A percentile compares a stretch with the other conserved stretches of the same genome.
These are phyloP conservation scores for Cygnus olor DNA, from an alignment of 2,797 vertebrate species.

Conservation along the genomic window DNA sequence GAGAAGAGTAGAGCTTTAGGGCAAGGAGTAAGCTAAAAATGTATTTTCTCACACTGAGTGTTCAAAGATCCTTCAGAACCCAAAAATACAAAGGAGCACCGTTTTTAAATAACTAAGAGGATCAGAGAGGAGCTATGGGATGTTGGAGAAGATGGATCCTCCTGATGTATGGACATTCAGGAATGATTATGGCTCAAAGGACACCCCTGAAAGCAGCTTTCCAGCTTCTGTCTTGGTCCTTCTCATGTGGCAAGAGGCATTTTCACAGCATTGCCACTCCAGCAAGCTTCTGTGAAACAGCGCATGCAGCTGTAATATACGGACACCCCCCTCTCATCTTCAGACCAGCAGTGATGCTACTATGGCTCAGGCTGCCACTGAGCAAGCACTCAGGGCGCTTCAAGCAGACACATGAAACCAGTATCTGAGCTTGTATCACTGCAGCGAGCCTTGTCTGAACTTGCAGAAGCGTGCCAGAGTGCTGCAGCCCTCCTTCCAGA, in stretches of 20 bases:
- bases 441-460: neutral
- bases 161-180: neutral
- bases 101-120: too few relatives aligned
- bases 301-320: rapidly evolving
- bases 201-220: neutral
- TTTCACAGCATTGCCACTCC: neutral
- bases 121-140: neutral
- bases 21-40: neutral
- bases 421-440: neutral
- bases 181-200: neutral
- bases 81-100: neutral
- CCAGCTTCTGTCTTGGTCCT: neutral
- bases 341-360: neutral
- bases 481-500: neutral
- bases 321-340: neutral
- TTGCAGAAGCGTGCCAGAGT: rapidly evolving
- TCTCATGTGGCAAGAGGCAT: neutral
- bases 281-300: neutral
- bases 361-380: neutral
- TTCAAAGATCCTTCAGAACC: neutral
- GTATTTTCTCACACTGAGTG: neutral
- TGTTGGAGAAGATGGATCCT: neutral
- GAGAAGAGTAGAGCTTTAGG: neutral
- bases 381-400: neutral
- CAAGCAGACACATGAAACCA: neutral